These are phyloP conservation scores for Oscheius onirici DNA, from an alignment of 2,888 invertebrate genomes.

Conservation along the genomic window DNA sequence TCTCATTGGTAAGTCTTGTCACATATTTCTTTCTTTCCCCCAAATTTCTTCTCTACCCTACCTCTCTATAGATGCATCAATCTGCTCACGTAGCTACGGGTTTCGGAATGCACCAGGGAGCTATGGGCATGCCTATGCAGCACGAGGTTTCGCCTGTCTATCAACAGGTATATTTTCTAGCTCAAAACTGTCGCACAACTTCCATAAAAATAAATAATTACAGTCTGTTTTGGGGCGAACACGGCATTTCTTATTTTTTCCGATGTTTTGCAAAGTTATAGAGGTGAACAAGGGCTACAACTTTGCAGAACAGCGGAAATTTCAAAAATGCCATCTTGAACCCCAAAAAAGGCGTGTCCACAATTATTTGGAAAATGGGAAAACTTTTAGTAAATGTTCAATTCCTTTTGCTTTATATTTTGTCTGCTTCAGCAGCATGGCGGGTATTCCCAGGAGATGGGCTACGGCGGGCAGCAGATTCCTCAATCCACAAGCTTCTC, in stretches of 20 bases:
- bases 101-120: constrained; percentile 26
- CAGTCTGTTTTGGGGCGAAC: too few species aligned
- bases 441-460: constrained; percentile 29
- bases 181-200: not conserved
- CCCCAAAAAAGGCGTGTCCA: too few species aligned
- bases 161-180: not conserved
- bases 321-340: too few species aligned
- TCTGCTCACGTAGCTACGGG: constrained; percentile 43
- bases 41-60: not conserved
- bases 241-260: constrained; percentile 1
- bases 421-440: constrained; percentile 8
- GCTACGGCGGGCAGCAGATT: constrained; percentile 23
- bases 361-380: too few species aligned
- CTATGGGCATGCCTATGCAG: constrained; percentile 2
- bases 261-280: too few species aligned
- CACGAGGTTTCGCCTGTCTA: constrained; percentile 7
- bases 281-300: too few species aligned
- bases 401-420: not conserved
- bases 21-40: not conserved
- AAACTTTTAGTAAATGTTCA: too few species aligned
- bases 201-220: too few species aligned
- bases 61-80: constrained; percentile 41
- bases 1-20: constrained; percentile 14
- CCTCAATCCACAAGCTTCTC: constrained; percentile 25
- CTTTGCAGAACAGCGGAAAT: too few species aligned